phyloP scores from a whole-genome alignment of 2,797 vertebrate species.

The Macrochelys suwanniensis region DNA sequence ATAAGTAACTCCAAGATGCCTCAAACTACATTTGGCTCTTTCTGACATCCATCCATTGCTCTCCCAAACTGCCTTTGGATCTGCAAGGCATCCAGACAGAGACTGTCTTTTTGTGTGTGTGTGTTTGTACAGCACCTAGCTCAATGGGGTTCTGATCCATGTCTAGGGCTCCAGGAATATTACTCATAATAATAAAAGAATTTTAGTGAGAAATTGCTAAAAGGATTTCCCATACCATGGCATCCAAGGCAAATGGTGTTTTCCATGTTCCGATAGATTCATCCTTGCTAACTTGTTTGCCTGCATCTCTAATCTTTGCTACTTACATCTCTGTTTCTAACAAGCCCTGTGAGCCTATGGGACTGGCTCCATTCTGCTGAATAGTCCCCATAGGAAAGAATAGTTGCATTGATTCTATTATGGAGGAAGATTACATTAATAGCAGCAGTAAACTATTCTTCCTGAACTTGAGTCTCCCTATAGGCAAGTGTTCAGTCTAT shows the following conservation, averaged over 20 bases:
- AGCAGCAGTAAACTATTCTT: background rate
- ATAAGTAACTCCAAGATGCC: background rate
- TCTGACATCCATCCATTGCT: background rate
- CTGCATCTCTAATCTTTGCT: background rate
- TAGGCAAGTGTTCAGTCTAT: background rate
- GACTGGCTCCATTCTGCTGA: rapidly evolving
- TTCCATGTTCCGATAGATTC: background rate
- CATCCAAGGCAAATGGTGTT: background rate
- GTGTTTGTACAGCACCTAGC: background rate
- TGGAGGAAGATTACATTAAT: background rate
- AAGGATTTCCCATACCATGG: background rate
- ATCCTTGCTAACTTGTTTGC: background rate
- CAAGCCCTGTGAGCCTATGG: no score
- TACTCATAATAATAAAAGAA: no score
- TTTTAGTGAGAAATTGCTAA: background rate
- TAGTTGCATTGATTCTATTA: background rate
- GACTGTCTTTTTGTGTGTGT: background rate
- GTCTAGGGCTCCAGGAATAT: no score
- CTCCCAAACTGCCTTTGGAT: background rate
- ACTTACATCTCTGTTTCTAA: background rate
- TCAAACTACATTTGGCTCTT: background rate
- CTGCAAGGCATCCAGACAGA: background rate
- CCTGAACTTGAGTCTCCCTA: background rate
- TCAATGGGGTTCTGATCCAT: no score
- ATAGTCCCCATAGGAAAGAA: background rate